These are phyloP conservation scores for Danio aesculapii DNA, from an alignment of 2,797 vertebrate genomes.

Conservation along the genomic window DNA sequence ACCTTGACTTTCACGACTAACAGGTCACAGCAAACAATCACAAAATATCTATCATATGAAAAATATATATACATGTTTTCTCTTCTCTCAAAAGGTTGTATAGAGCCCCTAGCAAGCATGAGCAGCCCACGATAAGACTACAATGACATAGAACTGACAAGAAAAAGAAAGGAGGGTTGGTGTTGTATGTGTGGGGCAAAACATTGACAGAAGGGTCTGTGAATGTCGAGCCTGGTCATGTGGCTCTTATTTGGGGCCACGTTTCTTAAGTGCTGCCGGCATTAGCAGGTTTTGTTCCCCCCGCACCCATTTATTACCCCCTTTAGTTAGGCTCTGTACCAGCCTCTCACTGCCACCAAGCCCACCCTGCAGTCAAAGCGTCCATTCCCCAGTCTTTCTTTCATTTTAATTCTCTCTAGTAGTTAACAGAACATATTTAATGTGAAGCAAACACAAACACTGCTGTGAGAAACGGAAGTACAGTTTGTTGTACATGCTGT, in stretches of 20 bases:
- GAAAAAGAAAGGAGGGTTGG: not conserved
- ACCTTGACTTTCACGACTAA: not conserved
- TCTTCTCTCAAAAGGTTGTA: not conserved
- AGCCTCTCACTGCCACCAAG: conserved; percentile 27
- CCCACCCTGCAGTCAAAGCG: conserved; percentile 9
- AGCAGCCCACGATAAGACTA: not conserved
- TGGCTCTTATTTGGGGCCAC: conserved; percentile 59
- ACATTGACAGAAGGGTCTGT: conserved; percentile 10
- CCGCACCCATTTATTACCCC: conserved; percentile 3
- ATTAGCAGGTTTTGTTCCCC: conserved; percentile 49
- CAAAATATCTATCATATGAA: not conserved
- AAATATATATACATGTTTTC: not conserved
- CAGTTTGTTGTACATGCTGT: not conserved
- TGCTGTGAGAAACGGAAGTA: not conserved
- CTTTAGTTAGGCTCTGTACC: conserved; percentile 43
- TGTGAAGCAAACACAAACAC: not conserved
- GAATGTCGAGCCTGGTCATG: conserved; percentile 49
- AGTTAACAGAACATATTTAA: not conserved
- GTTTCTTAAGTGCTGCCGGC: conserved; percentile 50
- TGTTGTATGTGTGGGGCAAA: conserved; percentile 24
- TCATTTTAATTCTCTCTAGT: not conserved
- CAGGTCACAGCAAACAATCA: not conserved
- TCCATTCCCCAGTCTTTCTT: not conserved
- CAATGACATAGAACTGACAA: not conserved
- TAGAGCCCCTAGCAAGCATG: not conserved